Evolutionary conservation across 2,888 invertebrate genomes (phyloP).

Genomic region (Gonocerus acuteangulatus): DNA sequence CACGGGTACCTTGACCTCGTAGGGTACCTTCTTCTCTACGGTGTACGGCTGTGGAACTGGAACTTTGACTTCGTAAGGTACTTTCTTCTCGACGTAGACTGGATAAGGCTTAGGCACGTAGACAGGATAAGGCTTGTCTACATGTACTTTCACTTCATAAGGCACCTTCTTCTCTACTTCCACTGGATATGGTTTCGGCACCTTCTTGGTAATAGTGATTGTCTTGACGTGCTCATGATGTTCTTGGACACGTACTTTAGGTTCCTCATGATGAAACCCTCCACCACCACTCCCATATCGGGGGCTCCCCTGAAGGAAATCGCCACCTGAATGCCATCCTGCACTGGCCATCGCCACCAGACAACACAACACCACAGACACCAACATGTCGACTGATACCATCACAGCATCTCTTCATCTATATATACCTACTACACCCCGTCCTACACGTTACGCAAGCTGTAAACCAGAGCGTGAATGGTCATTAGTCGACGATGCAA

Average conservation of each 20-base stretch:
- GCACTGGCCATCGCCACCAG: neutral
- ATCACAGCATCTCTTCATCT: no score
- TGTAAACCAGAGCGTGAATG: no score
- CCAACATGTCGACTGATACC: neutral
- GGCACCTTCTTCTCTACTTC: conserved; percentile 50
- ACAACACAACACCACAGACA: neutral
- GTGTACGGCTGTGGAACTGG: conserved; percentile 56
- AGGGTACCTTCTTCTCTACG: conserved; percentile 48
- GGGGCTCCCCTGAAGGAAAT: neutral
- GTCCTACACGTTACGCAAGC: no score
- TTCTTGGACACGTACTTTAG: conserved; percentile 31
- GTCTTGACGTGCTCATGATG: conserved; percentile 57
- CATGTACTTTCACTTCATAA: conserved; percentile 58
- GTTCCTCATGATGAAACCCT: neutral
- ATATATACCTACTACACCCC: no score
- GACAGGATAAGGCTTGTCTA: conserved; percentile 34
- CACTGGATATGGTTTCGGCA: conserved; percentile 66
- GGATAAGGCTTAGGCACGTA: conserved; percentile 60
- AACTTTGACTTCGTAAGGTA: conserved; percentile 41
- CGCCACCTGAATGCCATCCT: neutral
- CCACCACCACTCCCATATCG: neutral
- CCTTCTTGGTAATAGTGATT: conserved; percentile 62
- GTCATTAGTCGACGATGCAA: no score
- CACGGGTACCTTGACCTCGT: conserved; percentile 27
- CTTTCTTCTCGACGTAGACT: conserved; percentile 63